Percentiles rank a stretch among this genome's conserved stretches.
These are phyloP conservation scores for Lacerta agilis DNA, from an alignment of 2,797 vertebrate genomes.

Conservation along the genomic window DNA sequence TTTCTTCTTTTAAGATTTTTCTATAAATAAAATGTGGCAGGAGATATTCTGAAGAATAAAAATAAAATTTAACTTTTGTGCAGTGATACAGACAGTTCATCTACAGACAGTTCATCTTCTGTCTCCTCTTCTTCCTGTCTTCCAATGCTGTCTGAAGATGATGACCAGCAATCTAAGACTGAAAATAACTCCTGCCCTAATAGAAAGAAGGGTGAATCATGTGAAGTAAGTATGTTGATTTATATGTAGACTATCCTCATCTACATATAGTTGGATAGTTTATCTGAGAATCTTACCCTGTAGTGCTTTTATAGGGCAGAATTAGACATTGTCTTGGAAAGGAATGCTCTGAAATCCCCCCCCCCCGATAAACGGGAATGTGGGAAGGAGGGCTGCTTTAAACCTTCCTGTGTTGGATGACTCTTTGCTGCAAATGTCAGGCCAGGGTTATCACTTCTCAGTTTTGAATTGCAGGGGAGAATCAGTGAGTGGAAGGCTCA, in stretches of 20 bases:
- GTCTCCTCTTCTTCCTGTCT: conserved; percentile 67
- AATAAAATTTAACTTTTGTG: conserved; percentile 30
- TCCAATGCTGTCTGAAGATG: conserved; percentile 74
- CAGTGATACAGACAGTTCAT: conserved; percentile 79
- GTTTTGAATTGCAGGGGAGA: neutral
- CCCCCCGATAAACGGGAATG: neutral
- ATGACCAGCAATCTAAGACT: conserved; percentile 77
- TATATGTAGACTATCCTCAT: neutral
- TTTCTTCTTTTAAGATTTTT: neutral
- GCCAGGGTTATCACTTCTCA: neutral
- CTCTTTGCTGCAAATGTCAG: neutral
- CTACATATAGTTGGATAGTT: neutral
- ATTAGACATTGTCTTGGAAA: neutral
- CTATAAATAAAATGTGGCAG: neutral
- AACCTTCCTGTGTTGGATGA: neutral
- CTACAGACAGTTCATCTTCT: conserved; percentile 80
- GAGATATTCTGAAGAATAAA: conserved; percentile 1
- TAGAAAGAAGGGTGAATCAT: conserved; percentile 85
- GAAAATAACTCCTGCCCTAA: conserved; percentile 73
- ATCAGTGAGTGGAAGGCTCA: neutral
- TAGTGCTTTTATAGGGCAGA: neutral
- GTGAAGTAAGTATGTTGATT: conserved; percentile 80
- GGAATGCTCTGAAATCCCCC: neutral
- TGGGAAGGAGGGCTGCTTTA: no score
- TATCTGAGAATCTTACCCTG: neutral